Evolutionary conservation across 2,888 invertebrate species (phyloP).

Genomic region (Notodonta ziczac): DNA sequence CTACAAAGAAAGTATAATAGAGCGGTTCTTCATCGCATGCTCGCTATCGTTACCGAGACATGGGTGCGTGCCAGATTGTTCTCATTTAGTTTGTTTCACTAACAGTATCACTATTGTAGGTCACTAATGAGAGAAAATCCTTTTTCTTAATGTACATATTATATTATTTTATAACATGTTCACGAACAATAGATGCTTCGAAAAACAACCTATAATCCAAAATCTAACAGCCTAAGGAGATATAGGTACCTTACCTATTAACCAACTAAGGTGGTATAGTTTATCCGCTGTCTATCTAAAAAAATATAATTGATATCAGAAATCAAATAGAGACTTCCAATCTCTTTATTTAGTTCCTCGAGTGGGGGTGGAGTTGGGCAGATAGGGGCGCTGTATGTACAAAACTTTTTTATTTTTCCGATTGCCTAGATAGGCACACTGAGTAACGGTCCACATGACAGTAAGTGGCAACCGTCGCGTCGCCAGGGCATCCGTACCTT

Average conservation of each 20-base stretch:
- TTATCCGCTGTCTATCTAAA: too few relatives aligned
- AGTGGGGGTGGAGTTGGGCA: not conserved
- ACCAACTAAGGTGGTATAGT: too few relatives aligned
- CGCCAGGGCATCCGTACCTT: too few relatives aligned
- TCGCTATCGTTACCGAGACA: constrained; percentile 35
- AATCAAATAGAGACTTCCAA: not conserved
- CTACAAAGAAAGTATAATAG: constrained; percentile 21
- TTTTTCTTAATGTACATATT: not conserved
- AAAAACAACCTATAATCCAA: not conserved
- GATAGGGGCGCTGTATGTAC: not conserved
- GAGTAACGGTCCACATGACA: too few relatives aligned
- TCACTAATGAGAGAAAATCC: constrained; percentile 24
- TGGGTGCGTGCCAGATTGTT: constrained; percentile 39
- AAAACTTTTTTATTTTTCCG: too few relatives aligned
- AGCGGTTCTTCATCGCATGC: constrained; percentile 36
- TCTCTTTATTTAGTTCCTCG: not conserved
- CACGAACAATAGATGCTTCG: not conserved
- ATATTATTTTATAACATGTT: not conserved
- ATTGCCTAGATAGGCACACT: too few relatives aligned
- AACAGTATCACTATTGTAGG: constrained; percentile 37
- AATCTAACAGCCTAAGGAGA: too few relatives aligned
- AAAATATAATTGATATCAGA: not conserved
- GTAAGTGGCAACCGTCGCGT: too few relatives aligned
- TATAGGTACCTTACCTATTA: too few relatives aligned
- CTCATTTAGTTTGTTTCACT: constrained; percentile 33